A percentile compares a stretch with the other conserved stretches of the same genome.
Evolutionary conservation across 2,113 vertebrate species (phyloP).

Genomic region (Hypocryptadius cinnamomeus): DNA sequence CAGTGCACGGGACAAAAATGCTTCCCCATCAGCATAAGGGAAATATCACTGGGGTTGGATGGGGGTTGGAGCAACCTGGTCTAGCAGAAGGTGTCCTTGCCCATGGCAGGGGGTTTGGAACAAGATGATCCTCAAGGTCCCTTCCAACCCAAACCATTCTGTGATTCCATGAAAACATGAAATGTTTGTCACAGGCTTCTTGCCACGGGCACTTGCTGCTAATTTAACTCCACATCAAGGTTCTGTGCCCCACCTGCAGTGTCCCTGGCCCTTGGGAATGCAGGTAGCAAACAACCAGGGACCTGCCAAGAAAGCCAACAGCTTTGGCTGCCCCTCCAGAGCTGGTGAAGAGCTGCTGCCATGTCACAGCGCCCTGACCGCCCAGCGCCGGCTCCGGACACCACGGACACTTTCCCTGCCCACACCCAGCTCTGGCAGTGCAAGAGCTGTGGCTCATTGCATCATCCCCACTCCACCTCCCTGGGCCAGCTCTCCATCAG

Average conservation of each 20-base stretch:
- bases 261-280: not conserved
- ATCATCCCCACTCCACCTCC: not conserved
- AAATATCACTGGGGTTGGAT: not conserved
- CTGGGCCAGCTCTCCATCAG: not conserved
- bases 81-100: not conserved
- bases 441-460: not conserved
- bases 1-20: not conserved
- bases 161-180: not conserved
- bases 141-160: not conserved
- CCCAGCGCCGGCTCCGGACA: accelerated
- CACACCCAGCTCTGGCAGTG: accelerated
- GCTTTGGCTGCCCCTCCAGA: not conserved
- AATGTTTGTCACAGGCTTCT: not conserved
- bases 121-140: not conserved
- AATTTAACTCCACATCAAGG: not conserved
- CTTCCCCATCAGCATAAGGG: not conserved
- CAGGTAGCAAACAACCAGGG: accelerated
- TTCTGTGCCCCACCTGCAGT: not conserved
- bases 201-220: accelerated
- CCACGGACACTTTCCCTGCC: not conserved
- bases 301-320: not conserved
- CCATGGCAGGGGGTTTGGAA: not conserved
- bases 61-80: not conserved
- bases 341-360: not conserved
- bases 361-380: accelerated